phyloP scores from a whole-genome alignment of 2,113 vertebrate genomes.

The Rostratula benghalensis region DNA sequence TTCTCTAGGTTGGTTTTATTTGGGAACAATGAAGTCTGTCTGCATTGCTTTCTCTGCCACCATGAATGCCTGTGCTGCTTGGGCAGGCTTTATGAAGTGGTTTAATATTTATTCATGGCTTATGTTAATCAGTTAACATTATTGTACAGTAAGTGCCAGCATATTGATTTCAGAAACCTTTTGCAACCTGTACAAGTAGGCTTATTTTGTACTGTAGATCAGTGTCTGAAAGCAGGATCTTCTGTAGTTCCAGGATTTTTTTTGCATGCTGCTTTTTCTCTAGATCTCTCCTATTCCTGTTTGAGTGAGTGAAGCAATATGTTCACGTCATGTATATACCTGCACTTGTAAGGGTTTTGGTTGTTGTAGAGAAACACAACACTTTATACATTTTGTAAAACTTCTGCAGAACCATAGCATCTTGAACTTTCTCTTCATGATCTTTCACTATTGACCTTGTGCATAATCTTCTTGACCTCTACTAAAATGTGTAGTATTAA shows the following conservation, averaged over 20 bases:
- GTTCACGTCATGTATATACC: constrained; percentile 77
- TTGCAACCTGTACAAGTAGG: constrained; percentile 22
- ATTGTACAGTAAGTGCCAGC: constrained; percentile 60
- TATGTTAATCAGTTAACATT: constrained; percentile 39
- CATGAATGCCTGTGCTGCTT: neutral
- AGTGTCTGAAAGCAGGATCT: constrained; percentile 43
- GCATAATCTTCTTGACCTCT: constrained; percentile 11
- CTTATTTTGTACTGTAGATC: constrained; percentile 60
- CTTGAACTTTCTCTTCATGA: constrained; percentile 59
- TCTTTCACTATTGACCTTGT: constrained; percentile 51
- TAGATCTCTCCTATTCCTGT: constrained; percentile 58
- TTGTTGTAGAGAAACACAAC: constrained; percentile 77
- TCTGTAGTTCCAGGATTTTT: neutral
- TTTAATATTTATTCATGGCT: constrained; percentile 57
- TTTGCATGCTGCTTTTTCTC: constrained; percentile 72
- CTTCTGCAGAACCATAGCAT: constrained; percentile 65
- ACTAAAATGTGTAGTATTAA: constrained; percentile 61
- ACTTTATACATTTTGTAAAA: constrained; percentile 80
- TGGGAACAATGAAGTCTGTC: constrained; percentile 68
- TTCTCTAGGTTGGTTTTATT: constrained; percentile 28
- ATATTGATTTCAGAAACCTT: constrained; percentile 17
- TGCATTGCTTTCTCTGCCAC: constrained; percentile 28
- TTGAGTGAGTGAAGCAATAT: constrained; percentile 79
- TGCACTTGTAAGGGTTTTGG: constrained; percentile 75
- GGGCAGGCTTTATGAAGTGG: constrained; percentile 22